Evolutionary conservation across 64 coral and sea anemone species (phyloP), one percentile per base, ranked within the genome.

Genomic region (Montipora foliosa): DNA sequence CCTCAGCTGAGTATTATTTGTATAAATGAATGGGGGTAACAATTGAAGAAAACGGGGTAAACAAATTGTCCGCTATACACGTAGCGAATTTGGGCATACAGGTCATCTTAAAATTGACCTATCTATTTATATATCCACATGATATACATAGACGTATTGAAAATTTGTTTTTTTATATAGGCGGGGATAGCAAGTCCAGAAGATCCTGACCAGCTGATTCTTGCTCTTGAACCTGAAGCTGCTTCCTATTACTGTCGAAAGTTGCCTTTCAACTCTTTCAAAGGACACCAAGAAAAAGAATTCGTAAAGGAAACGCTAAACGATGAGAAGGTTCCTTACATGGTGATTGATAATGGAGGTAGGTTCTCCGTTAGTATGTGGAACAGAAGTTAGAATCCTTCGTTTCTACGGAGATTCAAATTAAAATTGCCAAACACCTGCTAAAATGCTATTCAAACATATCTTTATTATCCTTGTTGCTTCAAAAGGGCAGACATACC

Each of bases 281-380:
- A 44, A 5, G 89, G 47, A 53, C 22, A 81, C 15, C 25, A 55
- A 55, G 77, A n/a, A 16, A 71, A 90, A 20, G 61, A 67, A 15
- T 46, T 79, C 4, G 79, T 90, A 11, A 80, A 48, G 8, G 78
- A 90, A 48, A 90, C 89, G 0, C 6, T 81, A 47, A 77, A 78
- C 77, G 10, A 70, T 14, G 78, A 79, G 37, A 80, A 90, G 5
- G 69, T 80, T 53, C 59, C 77, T 4, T 90, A 79, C 8, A 70
- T 90, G 61, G 61, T 90, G 76, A 77, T 90, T 48, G 89, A 90
- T 49, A 81, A 80, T 49, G 89, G 89, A 79, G 89, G 89, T 90
- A 8, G 13, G 87, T 37, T 37, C 37, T 37, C 37, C 37, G 37
- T 37, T 37, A 37, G 0, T 24, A 24, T 24, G 22, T 24, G 22